Base-by-base conservation (phyloP, 2,888 invertebrate species). In the Tanytarsus gracilentus region DNA sequence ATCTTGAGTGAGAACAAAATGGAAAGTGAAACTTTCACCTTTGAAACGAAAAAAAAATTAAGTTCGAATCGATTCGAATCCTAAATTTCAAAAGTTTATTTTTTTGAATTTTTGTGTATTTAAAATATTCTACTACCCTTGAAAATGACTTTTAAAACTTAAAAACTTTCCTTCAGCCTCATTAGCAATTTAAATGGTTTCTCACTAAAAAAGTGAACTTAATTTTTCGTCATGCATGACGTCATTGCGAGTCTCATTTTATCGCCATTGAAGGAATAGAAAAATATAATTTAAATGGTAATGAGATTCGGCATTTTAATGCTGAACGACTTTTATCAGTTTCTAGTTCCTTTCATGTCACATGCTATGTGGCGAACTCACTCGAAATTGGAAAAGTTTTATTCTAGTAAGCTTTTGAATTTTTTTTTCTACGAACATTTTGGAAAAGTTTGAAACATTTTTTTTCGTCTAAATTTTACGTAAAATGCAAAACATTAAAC, bases 221-320 rank as follows among this genome's bases (percentile, higher is more conserved):
- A 21, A 44, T 11, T 44, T 18, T 44, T 21, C 18, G 11, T 18
- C 44, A 44, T 44, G 44, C 44, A 44, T 44, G 44, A 44, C 44
- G 44, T 44, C 44, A 44, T 23, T 23, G 18, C 23, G 33, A 23
- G 23, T 44, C 44, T 44, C 18, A 44, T 44, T 44, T 23, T 23
- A 23, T 44, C 23, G 18, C 44, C 3, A 14, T 11, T 44, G 33
- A 33, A 33, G n/a, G 33, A 33, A 9, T 18, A 18, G 23, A 44
- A 44, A 23, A 11, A 44, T 23, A 44, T 44, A 18, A 44, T 58
- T 58, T 58, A 58, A 58, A 58, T 58, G 58, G 44, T 58, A 58
- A 58, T 58, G 58, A 58, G 58, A 40, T 58, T 48, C 30, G 44
- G 26, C 44, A 30, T 58, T 48, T 44, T 58, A 58, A 58, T 58